These are phyloP conservation scores for Nasalis larvatus DNA, from an alignment of 2,113 vertebrate species.

Conservation along the genomic window DNA sequence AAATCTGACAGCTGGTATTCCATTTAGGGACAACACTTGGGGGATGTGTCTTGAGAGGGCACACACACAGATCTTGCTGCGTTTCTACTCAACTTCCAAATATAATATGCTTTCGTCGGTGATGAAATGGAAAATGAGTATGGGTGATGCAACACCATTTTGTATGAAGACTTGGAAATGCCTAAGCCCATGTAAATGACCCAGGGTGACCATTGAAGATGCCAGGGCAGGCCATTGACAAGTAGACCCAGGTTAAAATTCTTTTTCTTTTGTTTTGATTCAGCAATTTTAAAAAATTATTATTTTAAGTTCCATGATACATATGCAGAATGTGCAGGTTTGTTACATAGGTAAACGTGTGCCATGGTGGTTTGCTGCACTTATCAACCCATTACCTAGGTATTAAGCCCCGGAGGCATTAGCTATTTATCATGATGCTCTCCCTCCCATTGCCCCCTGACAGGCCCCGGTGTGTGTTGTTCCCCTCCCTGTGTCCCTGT, in stretches of 20 bases:
- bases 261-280: too few relatives aligned
- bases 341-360: too few relatives aligned
- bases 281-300: too few relatives aligned
- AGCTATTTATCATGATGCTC: too few relatives aligned
- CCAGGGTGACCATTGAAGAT: not conserved
- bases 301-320: too few relatives aligned
- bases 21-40: conserved; percentile 24
- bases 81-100: not conserved
- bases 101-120: not conserved
- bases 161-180: fast-evolving
- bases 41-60: conserved; percentile 1
- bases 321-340: too few relatives aligned
- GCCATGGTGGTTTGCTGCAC: too few relatives aligned
- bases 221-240: not conserved
- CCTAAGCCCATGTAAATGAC: not conserved
- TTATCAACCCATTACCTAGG: too few relatives aligned
- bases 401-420: too few relatives aligned
- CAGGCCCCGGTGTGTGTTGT: too few relatives aligned
- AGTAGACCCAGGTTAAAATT: not conserved
- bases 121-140: not conserved
- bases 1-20: conserved; percentile 49
- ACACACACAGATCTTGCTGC: not conserved
- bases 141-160: fast-evolving
- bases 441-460: too few relatives aligned
- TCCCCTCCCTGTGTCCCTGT: too few relatives aligned